Base-by-base conservation (phyloP, 2,888 invertebrate genomes). In the Perizoma flavofasciatum region DNA sequence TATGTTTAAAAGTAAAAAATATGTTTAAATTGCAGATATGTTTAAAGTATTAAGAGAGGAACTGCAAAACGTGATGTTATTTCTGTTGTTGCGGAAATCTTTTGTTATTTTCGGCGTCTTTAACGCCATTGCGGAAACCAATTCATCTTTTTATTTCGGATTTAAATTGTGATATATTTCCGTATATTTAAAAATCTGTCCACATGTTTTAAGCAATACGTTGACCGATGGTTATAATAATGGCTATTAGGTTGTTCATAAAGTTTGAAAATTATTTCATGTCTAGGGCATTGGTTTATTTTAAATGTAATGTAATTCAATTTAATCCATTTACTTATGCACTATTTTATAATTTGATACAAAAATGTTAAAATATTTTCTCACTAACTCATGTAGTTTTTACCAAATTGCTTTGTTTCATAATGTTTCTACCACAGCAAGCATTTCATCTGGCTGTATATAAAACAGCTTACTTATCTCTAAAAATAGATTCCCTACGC, bases 81-180 rank as follows among this genome's bases (percentile, higher is more conserved):
- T 57, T 33, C 4, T 47, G 32, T 48, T 7, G 39, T 50, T 49
- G 48, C 63, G 67, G 67, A 65, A 61, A 53, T 49, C 40, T 50
- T 57, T 67, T 59, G 62, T 58, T 63, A 59, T 55, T 63, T 58
- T 61, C 45, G 32, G 48, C 52, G 10, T 59, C 48, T 53, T 61
- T 54, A n/a, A 60, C 57, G 22, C 22, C 22, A 22, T 56, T 59
- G 39, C 55, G 59, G 62, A 61, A 65, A 57, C 34, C 37, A 22
- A 60, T 51, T 48, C 22, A 33, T 53, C 22, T 59, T 58, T 49
- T 50, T 22, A 22, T 22, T 45, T 51, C 33, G 45, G 43, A 44
- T 34, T 33, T 43, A 39, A 34, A n/a, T 40, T 8, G n/a, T 39
- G 49, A 40, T 40, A 45, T 7, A 43, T 59, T 58, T 52, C 32